These are phyloP conservation scores for Spilogale gracilis DNA, from an alignment of 2,113 vertebrate species.

Conservation along the genomic window DNA sequence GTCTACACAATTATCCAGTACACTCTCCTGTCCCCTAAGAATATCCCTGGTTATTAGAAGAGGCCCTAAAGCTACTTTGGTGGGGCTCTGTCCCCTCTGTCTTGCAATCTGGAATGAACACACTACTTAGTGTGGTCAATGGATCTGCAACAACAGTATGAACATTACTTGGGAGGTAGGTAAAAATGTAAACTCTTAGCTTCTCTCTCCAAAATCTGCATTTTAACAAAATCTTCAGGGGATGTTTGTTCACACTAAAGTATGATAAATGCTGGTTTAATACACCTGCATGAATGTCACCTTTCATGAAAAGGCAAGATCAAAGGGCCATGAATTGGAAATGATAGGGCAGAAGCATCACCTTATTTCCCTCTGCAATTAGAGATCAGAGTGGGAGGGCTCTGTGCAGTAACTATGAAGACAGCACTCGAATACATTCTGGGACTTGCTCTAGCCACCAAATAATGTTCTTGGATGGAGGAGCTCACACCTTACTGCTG, in stretches of 20 bases:
- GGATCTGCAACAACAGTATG: neutral
- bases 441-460: neutral
- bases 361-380: neutral
- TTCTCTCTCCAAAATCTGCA: neutral
- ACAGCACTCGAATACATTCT: neutral
- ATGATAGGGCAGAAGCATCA: neutral
- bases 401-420: fast-evolving
- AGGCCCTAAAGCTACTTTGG: neutral
- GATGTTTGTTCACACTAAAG: neutral
- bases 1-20: too few species aligned
- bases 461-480: neutral
- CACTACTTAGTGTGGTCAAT: neutral
- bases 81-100: neutral
- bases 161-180: neutral
- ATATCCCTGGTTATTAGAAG: neutral
- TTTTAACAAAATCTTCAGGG: neutral
- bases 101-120: neutral
- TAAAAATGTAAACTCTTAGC: neutral
- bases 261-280: neutral
- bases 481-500: neutral
- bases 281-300: fast-evolving
- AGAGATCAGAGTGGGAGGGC: neutral
- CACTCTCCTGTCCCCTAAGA: neutral
- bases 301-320: neutral
- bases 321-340: neutral